phyloP scores from a whole-genome alignment of 2,113 vertebrate genomes.

The Myotis lucifugus region DNA sequence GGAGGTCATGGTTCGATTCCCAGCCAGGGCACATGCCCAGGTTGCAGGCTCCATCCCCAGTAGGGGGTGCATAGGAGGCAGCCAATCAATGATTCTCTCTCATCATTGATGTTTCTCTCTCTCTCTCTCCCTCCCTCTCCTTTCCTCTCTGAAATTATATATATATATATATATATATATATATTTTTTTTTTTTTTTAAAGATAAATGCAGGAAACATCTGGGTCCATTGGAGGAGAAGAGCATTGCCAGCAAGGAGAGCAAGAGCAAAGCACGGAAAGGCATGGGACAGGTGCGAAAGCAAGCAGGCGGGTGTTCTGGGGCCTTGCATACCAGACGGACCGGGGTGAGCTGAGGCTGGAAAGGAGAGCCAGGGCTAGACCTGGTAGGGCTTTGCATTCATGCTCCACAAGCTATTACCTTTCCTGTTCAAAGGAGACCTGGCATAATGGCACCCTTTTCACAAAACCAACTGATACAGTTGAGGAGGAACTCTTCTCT shows the following conservation, averaged over 20 bases:
- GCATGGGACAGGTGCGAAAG: background rate
- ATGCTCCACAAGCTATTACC: background rate
- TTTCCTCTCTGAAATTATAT: too few species aligned
- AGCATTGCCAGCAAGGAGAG: background rate
- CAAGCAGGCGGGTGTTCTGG: background rate
- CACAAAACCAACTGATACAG: background rate
- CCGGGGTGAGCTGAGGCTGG: background rate
- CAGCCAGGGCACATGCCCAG: too few species aligned
- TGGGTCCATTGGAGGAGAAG: background rate
- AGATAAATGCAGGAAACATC: background rate
- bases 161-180: too few species aligned
- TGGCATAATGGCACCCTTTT: background rate
- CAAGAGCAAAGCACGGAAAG: background rate
- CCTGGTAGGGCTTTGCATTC: background rate
- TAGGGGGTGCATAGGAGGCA: too few species aligned
- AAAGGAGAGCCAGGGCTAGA: background rate
- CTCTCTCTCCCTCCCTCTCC: too few species aligned
- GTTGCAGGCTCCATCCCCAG: too few species aligned
- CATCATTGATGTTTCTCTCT: too few species aligned
- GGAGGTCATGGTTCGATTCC: too few species aligned
- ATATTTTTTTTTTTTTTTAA: too few species aligned
- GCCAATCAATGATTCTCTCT: too few species aligned
- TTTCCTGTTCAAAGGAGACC: background rate
- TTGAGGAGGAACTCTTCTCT: background rate
- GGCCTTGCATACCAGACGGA: rapidly evolving